Evolutionary conservation across 2,888 invertebrate genomes (phyloP).

Genomic region (Lasioglossum calceatum): DNA sequence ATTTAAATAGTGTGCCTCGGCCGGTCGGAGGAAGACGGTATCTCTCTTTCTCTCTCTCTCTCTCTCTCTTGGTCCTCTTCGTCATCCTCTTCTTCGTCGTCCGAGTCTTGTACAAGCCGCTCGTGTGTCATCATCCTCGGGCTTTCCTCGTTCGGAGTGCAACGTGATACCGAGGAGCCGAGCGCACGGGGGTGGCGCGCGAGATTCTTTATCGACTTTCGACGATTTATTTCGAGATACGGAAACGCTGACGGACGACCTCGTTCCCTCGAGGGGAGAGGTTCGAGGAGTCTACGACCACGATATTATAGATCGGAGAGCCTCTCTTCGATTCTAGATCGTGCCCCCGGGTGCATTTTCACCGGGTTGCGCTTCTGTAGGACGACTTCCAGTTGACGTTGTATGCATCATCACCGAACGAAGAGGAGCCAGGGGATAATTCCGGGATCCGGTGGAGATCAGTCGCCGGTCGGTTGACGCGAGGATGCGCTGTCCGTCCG

Average conservation of each 20-base stretch:
- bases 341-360: not conserved
- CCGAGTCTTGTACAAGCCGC: constrained; percentile 32
- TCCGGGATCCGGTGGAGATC: constrained; percentile 5
- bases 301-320: constrained; percentile 5
- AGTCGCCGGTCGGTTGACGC: not conserved
- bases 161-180: constrained; percentile 59
- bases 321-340: not conserved
- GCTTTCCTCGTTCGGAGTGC: constrained; percentile 67
- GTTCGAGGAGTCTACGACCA: not conserved
- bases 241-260: constrained; percentile 20
- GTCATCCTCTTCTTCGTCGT: constrained; percentile 20
- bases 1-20: constrained; percentile 71
- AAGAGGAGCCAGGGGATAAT: not conserved
- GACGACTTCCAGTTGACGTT: not conserved
- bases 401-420: not conserved
- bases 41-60: constrained; percentile 10
- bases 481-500: constrained; percentile 50
- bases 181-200: constrained; percentile 52
- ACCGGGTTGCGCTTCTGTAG: not conserved
- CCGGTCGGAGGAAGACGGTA: constrained; percentile 66
- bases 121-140: constrained; percentile 56
- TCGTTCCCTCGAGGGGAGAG: constrained; percentile 5
- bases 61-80: constrained; percentile 3
- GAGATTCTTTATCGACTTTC: constrained; percentile 46
- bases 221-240: constrained; percentile 54